Percentiles rank a stretch among this genome's conserved stretches.
These are phyloP conservation scores for Salmo trutta DNA, from an alignment of 2,797 vertebrate genomes.

Conservation along the genomic window DNA sequence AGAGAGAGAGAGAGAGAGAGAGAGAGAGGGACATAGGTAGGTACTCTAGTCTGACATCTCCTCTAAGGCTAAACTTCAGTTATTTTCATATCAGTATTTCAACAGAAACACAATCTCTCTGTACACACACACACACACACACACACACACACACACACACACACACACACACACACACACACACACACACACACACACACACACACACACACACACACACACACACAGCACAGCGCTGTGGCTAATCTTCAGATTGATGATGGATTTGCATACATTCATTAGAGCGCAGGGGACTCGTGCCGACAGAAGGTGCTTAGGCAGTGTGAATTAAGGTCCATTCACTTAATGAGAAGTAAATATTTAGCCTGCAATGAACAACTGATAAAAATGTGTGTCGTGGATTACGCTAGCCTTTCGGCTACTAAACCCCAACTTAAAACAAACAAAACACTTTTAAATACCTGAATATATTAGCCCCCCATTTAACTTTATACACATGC, in stretches of 20 bases:
- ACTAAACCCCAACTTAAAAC: conserved; percentile 80
- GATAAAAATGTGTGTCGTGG: conserved; percentile 85
- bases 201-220: conserved; percentile 11
- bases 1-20: neutral
- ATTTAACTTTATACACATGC: conserved; percentile 13
- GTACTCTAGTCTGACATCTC: conserved; percentile 42
- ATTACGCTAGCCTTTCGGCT: conserved; percentile 78
- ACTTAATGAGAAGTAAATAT: conserved; percentile 88
- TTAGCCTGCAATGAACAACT: conserved; percentile 83
- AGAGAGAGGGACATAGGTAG: neutral
- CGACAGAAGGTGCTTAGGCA: conserved; percentile 83
- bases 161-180: too few relatives aligned
- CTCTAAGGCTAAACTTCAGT: conserved; percentile 56
- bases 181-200: too few relatives aligned
- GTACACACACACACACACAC: conserved; percentile 19
- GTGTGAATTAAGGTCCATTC: conserved; percentile 83
- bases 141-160: too few relatives aligned
- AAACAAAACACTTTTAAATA: conserved; percentile 81
- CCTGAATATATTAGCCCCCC: conserved; percentile 72
- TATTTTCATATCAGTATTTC: conserved; percentile 59
- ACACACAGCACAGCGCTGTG: conserved; percentile 70
- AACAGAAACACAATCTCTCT: conserved; percentile 62
- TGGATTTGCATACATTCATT: conserved; percentile 86
- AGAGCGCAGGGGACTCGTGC: conserved; percentile 71
- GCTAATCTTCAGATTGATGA: conserved; percentile 85